phyloP scores from a whole-genome alignment of 1,140 invertebrate species.

The Dendrolimus kikuchii region DNA sequence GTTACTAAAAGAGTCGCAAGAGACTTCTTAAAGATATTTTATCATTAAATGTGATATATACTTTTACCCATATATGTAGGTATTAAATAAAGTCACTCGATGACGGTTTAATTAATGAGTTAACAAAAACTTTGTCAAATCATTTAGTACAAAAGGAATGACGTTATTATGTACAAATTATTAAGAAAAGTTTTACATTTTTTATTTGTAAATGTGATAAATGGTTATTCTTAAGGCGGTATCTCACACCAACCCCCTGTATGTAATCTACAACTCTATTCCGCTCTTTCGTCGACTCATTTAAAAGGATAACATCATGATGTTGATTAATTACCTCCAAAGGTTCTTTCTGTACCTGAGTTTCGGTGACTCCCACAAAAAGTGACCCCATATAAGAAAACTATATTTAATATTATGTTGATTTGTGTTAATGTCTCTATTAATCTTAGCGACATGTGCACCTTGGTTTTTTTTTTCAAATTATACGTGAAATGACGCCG shows the following conservation, averaged over 20 bases:
- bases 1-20: no score
- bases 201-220: constrained; percentile 13
- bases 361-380: constrained; percentile 48
- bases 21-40: no score
- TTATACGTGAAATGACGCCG: constrained; percentile 17
- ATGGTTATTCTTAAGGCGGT: constrained; percentile 41
- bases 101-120: no score
- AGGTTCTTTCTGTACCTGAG: constrained; percentile 45
- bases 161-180: not conserved
- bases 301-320: constrained; percentile 35
- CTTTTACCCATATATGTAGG: no score
- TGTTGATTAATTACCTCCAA: constrained; percentile 56
- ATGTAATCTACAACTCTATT: constrained; percentile 54
- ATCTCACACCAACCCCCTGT: constrained; percentile 27
- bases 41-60: no score
- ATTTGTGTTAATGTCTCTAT: constrained; percentile 57
- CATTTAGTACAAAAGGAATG: no score
- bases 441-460: constrained; percentile 44
- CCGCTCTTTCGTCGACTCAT: constrained; percentile 34
- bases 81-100: no score
- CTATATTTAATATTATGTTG: constrained; percentile 40
- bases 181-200: not conserved
- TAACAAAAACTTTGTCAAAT: no score
- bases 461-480: constrained; percentile 17
- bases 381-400: constrained; percentile 32